A percentile compares a stretch with the other conserved stretches of the same genome.
Conservation (phyloP, 2,888 invertebrate species). For the Stenodera caucasica region DNA sequence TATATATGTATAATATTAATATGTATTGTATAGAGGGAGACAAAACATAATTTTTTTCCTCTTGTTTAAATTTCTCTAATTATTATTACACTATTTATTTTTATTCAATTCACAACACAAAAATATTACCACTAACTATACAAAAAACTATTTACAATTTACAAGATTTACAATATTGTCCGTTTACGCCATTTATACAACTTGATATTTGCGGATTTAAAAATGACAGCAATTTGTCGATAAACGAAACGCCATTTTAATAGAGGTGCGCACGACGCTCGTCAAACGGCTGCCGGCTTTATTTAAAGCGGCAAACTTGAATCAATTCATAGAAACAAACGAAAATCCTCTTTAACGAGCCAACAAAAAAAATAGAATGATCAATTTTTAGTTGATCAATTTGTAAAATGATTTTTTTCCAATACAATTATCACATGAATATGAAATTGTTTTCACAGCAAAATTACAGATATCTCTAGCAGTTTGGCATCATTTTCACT, state of each 20-base stretch:
- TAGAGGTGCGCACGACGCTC: slow-evolving; percentile 42
- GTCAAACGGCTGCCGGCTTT: slow-evolving; percentile 26
- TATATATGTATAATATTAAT: neutral
- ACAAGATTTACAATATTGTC: slow-evolving; percentile 66
- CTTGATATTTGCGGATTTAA: slow-evolving; percentile 64
- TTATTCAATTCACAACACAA: slow-evolving; percentile 54
- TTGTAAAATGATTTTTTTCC: no score
- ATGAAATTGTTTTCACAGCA: no score
- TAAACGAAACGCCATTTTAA: slow-evolving; percentile 56
- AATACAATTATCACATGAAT: no score
- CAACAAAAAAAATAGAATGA: no score
- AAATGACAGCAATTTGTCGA: slow-evolving; percentile 54
- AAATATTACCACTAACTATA: slow-evolving; percentile 74
- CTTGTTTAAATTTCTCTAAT: neutral
- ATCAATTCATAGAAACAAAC: no score
- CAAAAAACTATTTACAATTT: slow-evolving; percentile 74
- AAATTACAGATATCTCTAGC: no score
- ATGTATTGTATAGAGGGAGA: slow-evolving; percentile 50
- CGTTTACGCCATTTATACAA: slow-evolving; percentile 69
- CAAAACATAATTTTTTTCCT: slow-evolving; percentile 53
- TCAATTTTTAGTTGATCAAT: no score
- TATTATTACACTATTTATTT: slow-evolving; percentile 16
- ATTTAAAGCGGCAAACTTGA: slow-evolving; percentile 17
- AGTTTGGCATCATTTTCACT: no score
- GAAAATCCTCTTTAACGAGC: no score